Evolutionary conservation across 1,140 invertebrate species (phyloP).

Genomic region (Calephelis nemesis): DNA sequence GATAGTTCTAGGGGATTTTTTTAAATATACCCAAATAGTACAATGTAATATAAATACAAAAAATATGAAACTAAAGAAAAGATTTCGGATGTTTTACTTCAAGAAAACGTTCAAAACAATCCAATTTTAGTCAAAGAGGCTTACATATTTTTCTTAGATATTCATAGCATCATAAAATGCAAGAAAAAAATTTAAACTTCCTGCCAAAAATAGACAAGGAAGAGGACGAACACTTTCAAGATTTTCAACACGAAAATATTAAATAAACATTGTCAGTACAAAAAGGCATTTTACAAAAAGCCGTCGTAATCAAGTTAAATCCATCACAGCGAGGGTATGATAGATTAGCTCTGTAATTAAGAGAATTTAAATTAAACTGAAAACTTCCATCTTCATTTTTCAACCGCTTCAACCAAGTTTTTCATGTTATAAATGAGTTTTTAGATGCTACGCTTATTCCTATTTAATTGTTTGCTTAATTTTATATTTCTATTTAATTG

Average conservation of each 20-base stretch:
- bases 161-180: no score
- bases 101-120: no score
- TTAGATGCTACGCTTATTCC: constrained; percentile 17
- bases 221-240: no score
- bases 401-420: constrained; percentile 20
- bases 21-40: no score
- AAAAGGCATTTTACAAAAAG: constrained; percentile 10
- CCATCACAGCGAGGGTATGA: constrained; percentile 24
- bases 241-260: neutral
- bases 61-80: no score
- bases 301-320: constrained; percentile 23
- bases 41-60: no score
- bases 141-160: no score
- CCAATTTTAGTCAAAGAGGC: no score
- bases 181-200: no score
- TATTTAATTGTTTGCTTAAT: constrained; percentile 17
- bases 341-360: constrained; percentile 35
- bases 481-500: neutral
- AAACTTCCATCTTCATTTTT: constrained; percentile 25
- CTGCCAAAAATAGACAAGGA: no score
- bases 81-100: no score
- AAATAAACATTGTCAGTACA: constrained; percentile 11
- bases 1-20: no score
- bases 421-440: constrained; percentile 15
- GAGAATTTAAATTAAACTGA: constrained; percentile 31